phyloP scores from a whole-genome alignment of 2,888 invertebrate species.

The Cantharis rufa region DNA sequence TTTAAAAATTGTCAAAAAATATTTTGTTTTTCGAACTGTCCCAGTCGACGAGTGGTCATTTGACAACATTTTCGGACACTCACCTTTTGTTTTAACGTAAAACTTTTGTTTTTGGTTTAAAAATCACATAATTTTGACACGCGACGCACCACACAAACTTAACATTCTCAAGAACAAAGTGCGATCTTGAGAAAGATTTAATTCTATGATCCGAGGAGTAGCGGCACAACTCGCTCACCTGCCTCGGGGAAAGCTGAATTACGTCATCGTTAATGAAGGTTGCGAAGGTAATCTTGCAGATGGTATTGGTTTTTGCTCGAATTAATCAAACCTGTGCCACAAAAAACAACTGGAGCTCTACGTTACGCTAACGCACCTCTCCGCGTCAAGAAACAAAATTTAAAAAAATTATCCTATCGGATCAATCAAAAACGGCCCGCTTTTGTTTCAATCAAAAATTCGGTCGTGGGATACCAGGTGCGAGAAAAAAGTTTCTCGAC shows the following conservation, averaged over 20 bases:
- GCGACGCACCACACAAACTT: not conserved
- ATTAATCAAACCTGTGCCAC: not conserved
- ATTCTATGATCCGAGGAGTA: not conserved
- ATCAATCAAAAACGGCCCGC: not conserved
- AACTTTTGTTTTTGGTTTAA: not conserved
- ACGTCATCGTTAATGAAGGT: constrained; percentile 9
- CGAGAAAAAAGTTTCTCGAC: not conserved
- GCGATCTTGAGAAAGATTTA: not conserved
- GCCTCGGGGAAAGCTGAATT: not conserved
- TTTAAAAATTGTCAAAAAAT: not conserved
- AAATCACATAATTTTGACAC: not conserved
- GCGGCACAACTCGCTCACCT: not conserved
- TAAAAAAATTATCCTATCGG: not conserved
- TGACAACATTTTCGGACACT: not conserved
- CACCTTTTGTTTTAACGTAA: not conserved
- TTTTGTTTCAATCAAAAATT: not conserved
- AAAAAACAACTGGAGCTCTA: not conserved
- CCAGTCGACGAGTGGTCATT: not conserved
- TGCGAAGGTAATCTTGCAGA: not conserved
- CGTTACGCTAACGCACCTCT: not conserved
- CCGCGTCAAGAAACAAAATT: not conserved
- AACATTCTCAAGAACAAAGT: not conserved
- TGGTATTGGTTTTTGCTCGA: not conserved
- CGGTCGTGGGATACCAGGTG: not conserved
- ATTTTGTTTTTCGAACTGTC: not conserved